Base-by-base conservation (phyloP, 1,140 invertebrate species). In the Parasteatoda tepidariorum region DNA sequence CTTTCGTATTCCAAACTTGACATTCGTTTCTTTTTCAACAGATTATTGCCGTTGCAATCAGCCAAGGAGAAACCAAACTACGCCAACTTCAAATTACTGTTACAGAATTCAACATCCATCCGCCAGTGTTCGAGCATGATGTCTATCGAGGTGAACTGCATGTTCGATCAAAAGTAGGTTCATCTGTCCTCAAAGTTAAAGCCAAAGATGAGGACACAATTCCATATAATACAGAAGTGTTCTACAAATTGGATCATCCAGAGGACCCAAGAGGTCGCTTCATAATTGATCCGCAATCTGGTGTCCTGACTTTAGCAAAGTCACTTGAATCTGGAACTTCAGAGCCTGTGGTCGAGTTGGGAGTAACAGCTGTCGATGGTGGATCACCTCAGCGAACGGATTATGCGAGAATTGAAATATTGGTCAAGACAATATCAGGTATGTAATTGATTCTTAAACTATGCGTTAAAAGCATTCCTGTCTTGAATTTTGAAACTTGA, bases 361-460 rank as follows among this genome's bases (percentile, higher is more conserved):
- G 70, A 0, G 74, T 86, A 0, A 57, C 68, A 6, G 85, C 75
- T 2, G 79, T 76, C 2, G 85, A 86, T 74, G 84, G 85, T 4
- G 85, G 85, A 18, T 86, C 85, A 0, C 85, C 85, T 0, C 54
- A 76, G 22, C n/a, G 84, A 38, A 62, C 31, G 2, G 70, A 68
- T 48, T 78, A 59, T 55, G 74, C 85, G 3, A 38, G 38, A 33
- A 66, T 86, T 30, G 74, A 85, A 55, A 55, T 86, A 5, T 6
- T 68, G 0, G 68, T 86, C 5, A 86, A 85, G 34, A 79, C 79
- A 55, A 86, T 86, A 31, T 78, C 84, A 73, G 84, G 79, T 85
- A 70, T 34, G 34, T 6, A 15, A 2, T 24, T 31, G 3, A 55
- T 22, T 68, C 48, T 66, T 11, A n/a, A n/a, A n/a, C n/a, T n/a